These are phyloP conservation scores for Cheirogaleus medius DNA, from an alignment of 2,113 vertebrate genomes.

Conservation along the genomic window DNA sequence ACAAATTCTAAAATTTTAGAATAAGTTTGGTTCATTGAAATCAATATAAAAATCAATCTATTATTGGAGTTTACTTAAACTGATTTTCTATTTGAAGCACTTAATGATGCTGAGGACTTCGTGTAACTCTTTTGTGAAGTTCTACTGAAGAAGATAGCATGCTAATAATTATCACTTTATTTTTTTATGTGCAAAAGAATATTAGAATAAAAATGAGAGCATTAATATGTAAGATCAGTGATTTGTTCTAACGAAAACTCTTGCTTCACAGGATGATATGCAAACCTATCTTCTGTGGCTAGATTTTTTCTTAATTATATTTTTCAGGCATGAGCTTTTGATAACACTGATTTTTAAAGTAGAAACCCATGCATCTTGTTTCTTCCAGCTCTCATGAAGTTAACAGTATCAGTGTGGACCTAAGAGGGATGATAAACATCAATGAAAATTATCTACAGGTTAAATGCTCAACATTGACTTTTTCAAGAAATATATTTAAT, in stretches of 20 bases:
- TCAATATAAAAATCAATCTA: neutral
- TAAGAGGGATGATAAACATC: neutral
- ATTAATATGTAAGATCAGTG: neutral
- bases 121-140: neutral
- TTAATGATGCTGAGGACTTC: neutral
- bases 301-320: neutral
- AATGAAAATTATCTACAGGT: neutral
- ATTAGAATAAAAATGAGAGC: neutral
- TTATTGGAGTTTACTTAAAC: neutral
- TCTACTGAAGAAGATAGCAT: neutral
- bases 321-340: neutral
- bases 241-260: neutral
- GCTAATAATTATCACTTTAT: neutral
- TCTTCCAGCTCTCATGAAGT: neutral
- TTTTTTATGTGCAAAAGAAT: neutral
- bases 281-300: neutral
- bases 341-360: neutral
- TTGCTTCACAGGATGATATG: neutral
- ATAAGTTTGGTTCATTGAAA: neutral
- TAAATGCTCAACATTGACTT: neutral
- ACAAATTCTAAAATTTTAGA: neutral
- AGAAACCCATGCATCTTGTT: neutral
- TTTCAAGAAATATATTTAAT: neutral
- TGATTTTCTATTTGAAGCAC: neutral
- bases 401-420: rapidly evolving